Evolutionary conservation across 2,888 invertebrate genomes (phyloP).

Genomic region (Hedychridium roseum): DNA sequence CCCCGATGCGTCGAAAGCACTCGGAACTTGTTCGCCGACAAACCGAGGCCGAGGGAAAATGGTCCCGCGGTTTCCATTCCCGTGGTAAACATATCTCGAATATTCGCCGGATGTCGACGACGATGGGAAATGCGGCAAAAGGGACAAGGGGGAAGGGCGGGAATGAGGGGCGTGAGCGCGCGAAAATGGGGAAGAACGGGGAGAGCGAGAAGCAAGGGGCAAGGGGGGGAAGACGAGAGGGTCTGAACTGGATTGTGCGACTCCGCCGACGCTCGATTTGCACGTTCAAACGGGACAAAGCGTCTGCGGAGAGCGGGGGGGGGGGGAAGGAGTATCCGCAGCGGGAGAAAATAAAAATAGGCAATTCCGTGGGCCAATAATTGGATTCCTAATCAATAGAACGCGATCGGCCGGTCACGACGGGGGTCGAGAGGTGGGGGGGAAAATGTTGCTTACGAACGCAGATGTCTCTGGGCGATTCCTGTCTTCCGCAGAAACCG

Average conservation of each 20-base stretch:
- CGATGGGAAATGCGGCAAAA: not conserved
- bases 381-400: slow-evolving; percentile 53
- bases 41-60: no score
- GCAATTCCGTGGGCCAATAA: slow-evolving; percentile 34
- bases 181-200: not conserved
- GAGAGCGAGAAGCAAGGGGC: not conserved
- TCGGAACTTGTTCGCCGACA: no score
- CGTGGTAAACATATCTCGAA: no score
- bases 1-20: no score
- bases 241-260: slow-evolving; percentile 11
- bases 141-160: not conserved
- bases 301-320: slow-evolving; percentile 38
- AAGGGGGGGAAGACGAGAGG: slow-evolving; percentile 2
- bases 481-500: no score
- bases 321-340: slow-evolving; percentile 53
- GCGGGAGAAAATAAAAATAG: not conserved
- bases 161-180: not conserved
- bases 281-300: no score
- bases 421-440: slow-evolving; percentile 20
- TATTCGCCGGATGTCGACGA: slow-evolving; percentile 1
- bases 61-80: no score
- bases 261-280: no score
- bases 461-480: no score
- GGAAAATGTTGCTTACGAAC: no score
- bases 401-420: slow-evolving; percentile 36